Evolutionary conservation across 2,113 vertebrate genomes (phyloP).

Genomic region (Suricata suricatta): DNA sequence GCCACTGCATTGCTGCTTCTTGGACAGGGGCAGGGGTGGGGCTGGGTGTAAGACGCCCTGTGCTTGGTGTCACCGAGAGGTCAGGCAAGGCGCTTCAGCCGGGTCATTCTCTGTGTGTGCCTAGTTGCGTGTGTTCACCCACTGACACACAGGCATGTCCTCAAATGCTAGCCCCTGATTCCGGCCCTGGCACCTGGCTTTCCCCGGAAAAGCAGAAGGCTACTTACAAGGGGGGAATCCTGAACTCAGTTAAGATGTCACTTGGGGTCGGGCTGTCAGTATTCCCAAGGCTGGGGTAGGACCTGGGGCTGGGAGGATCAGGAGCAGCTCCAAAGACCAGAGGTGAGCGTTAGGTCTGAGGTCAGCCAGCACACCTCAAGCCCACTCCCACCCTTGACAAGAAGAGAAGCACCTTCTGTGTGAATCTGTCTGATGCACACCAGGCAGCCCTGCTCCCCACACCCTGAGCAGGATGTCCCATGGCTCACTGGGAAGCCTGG

Average conservation of each 20-base stretch:
- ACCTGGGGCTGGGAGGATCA: background rate
- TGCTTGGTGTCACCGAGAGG: slow-evolving; percentile 23
- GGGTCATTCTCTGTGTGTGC: rapidly evolving
- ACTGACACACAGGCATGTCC: rapidly evolving
- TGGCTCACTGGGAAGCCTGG: background rate
- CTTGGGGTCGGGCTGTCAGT: background rate
- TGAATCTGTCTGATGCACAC: background rate
- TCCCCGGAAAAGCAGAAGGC: background rate
- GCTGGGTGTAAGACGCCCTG: background rate
- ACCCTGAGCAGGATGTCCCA: background rate
- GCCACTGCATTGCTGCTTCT: background rate
- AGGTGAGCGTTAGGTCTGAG: background rate
- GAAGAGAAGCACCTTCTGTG: background rate
- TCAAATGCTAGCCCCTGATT: background rate
- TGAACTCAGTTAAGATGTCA: background rate
- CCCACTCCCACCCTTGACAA: background rate
- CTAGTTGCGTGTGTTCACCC: rapidly evolving
- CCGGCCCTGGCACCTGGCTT: background rate
- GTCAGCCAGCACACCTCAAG: background rate
- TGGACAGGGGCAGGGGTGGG: slow-evolving; percentile 1
- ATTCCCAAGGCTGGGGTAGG: background rate
- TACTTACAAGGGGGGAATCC: background rate
- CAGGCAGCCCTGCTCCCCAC: background rate
- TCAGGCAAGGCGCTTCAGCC: background rate
- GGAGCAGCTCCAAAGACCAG: background rate